Evolutionary conservation across 1,140 invertebrate genomes (phyloP).

Genomic region (Penaeus chinensis): DNA sequence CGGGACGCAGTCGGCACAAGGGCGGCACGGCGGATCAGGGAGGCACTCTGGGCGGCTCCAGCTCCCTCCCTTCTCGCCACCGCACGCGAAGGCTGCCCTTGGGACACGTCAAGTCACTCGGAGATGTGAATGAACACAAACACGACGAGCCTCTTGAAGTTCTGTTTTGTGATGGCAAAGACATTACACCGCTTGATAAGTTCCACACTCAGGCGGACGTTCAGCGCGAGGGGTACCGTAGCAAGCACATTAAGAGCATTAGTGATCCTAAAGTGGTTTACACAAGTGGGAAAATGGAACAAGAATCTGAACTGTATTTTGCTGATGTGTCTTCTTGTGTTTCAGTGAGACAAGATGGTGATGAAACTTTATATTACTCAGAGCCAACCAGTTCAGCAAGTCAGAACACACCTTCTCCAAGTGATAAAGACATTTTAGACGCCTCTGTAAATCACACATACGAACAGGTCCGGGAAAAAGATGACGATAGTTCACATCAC

Average conservation of each 20-base stretch:
- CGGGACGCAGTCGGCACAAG: conserved; percentile 53
- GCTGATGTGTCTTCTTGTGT: conserved; percentile 87
- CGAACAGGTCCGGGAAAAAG: conserved; percentile 59
- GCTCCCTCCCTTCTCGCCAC: conserved; percentile 61
- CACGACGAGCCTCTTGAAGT: conserved; percentile 62
- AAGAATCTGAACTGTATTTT: conserved; percentile 83
- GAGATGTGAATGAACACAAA: conserved; percentile 61
- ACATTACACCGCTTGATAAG: conserved; percentile 71
- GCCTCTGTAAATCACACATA: conserved; percentile 56
- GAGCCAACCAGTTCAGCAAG: conserved; percentile 63
- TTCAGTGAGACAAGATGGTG: conserved; percentile 74
- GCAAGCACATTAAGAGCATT: conserved; percentile 62
- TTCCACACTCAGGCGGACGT: conserved; percentile 71
- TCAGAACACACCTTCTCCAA: conserved; percentile 57
- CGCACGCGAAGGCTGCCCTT: conserved; percentile 56
- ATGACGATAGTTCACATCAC: conserved; percentile 61
- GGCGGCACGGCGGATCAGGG: conserved; percentile 43
- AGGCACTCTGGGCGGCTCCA: conserved; percentile 57
- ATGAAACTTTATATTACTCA: conserved; percentile 65
- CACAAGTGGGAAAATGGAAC: conserved; percentile 64
- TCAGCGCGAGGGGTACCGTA: conserved; percentile 67
- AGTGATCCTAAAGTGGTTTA: conserved; percentile 63
- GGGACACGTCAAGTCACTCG: conserved; percentile 63
- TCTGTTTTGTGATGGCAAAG: conserved; percentile 66
- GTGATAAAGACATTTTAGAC: conserved; percentile 46